These are phyloP conservation scores for Plodia interpunctella DNA, from an alignment of 1,140 invertebrate species.

Conservation along the genomic window DNA sequence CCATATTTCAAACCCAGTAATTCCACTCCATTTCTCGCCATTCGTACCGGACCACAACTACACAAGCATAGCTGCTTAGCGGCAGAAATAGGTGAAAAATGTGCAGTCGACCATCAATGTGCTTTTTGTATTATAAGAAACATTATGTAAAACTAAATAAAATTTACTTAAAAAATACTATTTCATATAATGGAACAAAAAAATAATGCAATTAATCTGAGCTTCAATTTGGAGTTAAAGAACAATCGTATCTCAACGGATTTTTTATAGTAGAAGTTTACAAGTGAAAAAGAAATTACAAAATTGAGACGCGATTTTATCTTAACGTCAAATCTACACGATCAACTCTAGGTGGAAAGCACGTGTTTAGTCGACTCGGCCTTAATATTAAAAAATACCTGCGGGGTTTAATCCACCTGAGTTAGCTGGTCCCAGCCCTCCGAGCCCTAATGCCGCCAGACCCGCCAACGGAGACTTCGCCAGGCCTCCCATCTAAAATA, in stretches of 20 bases:
- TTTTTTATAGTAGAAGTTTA: too few relatives aligned
- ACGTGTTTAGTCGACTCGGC: background rate
- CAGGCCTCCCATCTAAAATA: conserved; percentile 87
- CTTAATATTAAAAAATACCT: conserved; percentile 77
- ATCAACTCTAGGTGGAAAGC: background rate
- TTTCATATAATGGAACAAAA: too few relatives aligned
- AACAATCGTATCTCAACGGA: too few relatives aligned
- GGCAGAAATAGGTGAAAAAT: background rate
- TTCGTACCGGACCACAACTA: background rate
- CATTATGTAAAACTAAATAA: too few relatives aligned
- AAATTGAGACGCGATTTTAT: too few relatives aligned
- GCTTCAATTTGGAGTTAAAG: too few relatives aligned
- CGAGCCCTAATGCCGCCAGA: conserved; percentile 89
- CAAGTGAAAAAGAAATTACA: too few relatives aligned
- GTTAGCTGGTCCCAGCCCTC: conserved; percentile 88
- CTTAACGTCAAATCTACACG: background rate
- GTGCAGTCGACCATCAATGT: background rate
- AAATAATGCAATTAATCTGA: too few relatives aligned
- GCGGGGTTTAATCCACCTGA: conserved; percentile 91
- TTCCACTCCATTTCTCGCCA: background rate
- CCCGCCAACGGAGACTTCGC: conserved; percentile 91
- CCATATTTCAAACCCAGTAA: background rate
- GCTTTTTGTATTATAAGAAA: background rate
- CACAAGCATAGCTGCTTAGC: background rate
- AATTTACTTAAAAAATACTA: too few relatives aligned